Evolutionary conservation across 2,888 invertebrate species (phyloP).

Genomic region (Tachina grossa): DNA sequence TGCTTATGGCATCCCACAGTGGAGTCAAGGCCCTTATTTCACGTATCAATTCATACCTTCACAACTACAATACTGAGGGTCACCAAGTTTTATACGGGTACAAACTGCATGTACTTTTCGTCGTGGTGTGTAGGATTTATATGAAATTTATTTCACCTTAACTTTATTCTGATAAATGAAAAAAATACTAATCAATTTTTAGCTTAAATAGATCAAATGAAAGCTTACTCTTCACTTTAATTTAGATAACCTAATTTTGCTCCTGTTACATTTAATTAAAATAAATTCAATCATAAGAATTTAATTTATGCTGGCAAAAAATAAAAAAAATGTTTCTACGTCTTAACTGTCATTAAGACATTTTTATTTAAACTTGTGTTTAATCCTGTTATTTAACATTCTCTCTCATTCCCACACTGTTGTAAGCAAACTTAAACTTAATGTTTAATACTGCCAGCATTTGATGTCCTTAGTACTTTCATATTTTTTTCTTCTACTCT

Average conservation of each 20-base stretch:
- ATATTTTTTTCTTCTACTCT: neutral
- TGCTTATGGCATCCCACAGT: no score
- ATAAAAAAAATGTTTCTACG: neutral
- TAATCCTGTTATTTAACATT: conserved; percentile 58
- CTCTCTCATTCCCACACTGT: conserved; percentile 19
- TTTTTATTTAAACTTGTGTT: conserved; percentile 44
- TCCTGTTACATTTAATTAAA: neutral
- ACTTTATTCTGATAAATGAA: no score
- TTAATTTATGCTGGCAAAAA: neutral
- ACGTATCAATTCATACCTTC: no score
- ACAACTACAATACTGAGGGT: no score
- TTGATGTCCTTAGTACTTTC: neutral
- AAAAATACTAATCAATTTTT: neutral
- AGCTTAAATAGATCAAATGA: neutral
- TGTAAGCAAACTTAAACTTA: conserved; percentile 20
- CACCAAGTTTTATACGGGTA: no score
- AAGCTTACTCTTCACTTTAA: neutral
- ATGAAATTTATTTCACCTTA: no score
- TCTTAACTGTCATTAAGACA: conserved; percentile 32
- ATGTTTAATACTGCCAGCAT: conserved; percentile 53
- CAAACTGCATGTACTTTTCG: no score
- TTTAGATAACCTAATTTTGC: neutral
- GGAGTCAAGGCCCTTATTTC: no score
- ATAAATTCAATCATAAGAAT: neutral
- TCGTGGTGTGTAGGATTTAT: no score